Percentiles rank a stretch among this genome's conserved stretches.
Evolutionary conservation across 1,140 invertebrate genomes (phyloP).

Genomic region (Tribolium castaneum): DNA sequence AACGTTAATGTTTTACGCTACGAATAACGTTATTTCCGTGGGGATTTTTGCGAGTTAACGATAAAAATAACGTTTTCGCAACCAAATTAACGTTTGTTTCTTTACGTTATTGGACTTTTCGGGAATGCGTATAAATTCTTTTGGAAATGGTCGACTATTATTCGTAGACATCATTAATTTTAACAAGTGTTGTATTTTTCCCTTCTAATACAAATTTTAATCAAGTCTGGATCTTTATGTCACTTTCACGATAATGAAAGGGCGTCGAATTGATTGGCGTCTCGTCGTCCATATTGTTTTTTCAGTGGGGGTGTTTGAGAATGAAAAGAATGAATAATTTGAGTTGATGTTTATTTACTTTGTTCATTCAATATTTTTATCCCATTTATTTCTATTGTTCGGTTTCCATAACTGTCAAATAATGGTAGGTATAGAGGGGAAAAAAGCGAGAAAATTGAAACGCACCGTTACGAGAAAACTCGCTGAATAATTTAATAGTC

Average conservation of each 20-base stretch:
- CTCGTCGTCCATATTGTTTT: background rate
- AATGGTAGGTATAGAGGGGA: background rate
- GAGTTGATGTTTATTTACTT: slow-evolving; percentile 15
- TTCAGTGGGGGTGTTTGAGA: background rate
- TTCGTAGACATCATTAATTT: too few relatives aligned
- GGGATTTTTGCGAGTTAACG: too few relatives aligned
- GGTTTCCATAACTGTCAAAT: slow-evolving; percentile 21
- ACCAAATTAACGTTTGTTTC: too few relatives aligned
- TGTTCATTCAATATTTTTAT: slow-evolving; percentile 28
- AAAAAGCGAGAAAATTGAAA: slow-evolving; percentile 11
- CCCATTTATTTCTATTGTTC: slow-evolving; percentile 29
- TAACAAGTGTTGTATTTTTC: too few relatives aligned
- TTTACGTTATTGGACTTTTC: too few relatives aligned
- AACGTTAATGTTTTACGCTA: too few relatives aligned
- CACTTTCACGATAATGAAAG: background rate
- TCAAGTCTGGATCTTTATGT: too few relatives aligned
- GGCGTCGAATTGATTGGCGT: slow-evolving; percentile 2
- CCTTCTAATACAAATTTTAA: too few relatives aligned
- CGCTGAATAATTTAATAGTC: slow-evolving; percentile 33
- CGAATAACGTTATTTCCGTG: too few relatives aligned
- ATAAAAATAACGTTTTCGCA: too few relatives aligned
- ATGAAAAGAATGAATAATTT: background rate
- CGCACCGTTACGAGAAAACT: slow-evolving; percentile 15
- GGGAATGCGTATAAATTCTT: too few relatives aligned
- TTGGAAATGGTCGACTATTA: too few relatives aligned